Base-by-base conservation (phyloP, 1,140 invertebrate species). In the Drosophila serrata region DNA sequence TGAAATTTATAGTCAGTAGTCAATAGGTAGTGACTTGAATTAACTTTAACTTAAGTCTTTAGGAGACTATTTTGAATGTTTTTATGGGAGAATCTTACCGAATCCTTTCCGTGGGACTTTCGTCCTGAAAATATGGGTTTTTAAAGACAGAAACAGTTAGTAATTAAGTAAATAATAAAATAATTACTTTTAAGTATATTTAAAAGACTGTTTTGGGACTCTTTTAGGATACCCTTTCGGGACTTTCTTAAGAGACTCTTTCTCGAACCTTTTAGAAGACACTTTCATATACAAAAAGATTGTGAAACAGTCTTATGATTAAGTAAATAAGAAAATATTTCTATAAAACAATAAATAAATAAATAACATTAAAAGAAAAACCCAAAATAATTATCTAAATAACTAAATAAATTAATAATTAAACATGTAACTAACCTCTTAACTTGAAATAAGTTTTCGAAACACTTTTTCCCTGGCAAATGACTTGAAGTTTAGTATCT, bases 121-220 rank as follows among this genome's bases (percentile, higher is more conserved):
- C 5, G 1, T 37, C 5, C 12, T 6, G 13, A 15, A 15, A 6
- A 37, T 0, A 5, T 0, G 13, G 12, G 0, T n/a, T 39, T 39
- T 39, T 8, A n/a, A 0, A 39, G n/a, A 6, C 6, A 8, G 15
- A n/a, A 7, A n/a, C 7, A n/a, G 2, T n/a, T 3, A 7, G 0
- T 7, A n/a, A n/a, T 39, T n/a, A n/a, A 39, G 6, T 3, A 39
- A 39, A n/a, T 39, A 39, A 5, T 39, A n/a, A 13, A 40, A n/a
- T 40, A n/a, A n/a, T 0, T 39, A 37, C 0, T 39, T 39, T n/a
- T 7, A 39, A 39, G 2, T 3, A 0, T 6, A 5, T 39, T n/a
- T n/a, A 40, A 4, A 7, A 40, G 15, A 37, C 13, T 37, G 6
- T 8, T 8, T 8, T 8, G 6, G 6, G 2, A 39, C 1, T 9